A percentile compares a stretch with the other conserved stretches of the same genome.
Evolutionary conservation across 64 coral and sea anemone species (phyloP).

Genomic region (Platygyra sinensis): DNA sequence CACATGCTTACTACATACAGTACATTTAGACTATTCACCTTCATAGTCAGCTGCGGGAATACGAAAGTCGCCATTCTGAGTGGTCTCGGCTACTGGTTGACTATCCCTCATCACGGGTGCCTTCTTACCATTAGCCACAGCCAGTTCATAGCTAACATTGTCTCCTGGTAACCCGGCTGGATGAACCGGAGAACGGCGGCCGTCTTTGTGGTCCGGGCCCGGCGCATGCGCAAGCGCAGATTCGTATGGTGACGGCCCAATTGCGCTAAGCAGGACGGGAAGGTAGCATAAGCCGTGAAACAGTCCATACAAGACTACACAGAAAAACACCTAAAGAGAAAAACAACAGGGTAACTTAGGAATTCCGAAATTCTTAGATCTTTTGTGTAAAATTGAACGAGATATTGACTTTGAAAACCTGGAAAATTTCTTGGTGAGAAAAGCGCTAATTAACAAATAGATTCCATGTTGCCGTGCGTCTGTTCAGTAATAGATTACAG

Average conservation of each 20-base stretch:
- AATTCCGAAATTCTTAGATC: no score
- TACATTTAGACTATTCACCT: conserved; percentile 4
- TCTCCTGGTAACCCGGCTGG: conserved; percentile 25
- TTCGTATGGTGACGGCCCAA: conserved; percentile 77
- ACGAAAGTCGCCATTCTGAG: conserved; percentile 26
- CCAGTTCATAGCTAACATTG: conserved; percentile 59
- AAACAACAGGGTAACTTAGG: not conserved
- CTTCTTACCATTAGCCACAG: conserved; percentile 47
- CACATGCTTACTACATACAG: not conserved
- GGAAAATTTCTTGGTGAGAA: no score
- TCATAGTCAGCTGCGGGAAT: conserved; percentile 73
- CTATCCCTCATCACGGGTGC: not conserved
- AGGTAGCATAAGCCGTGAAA: conserved; percentile 88
- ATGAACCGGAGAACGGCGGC: conserved; percentile 53
- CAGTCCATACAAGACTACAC: conserved; percentile 82
- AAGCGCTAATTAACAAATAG: conserved; percentile 41
- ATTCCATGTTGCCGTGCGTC: no score
- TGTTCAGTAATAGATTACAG: no score
- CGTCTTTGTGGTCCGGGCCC: not conserved
- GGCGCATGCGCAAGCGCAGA: conserved; percentile 40
- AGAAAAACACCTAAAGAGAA: conserved; percentile 75
- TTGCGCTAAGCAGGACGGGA: conserved; percentile 78
- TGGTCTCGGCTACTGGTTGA: not conserved
- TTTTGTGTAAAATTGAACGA: no score
- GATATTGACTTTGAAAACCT: no score